Evolutionary conservation across 2,113 vertebrate species (phyloP).

Genomic region (Aythya baeri): DNA sequence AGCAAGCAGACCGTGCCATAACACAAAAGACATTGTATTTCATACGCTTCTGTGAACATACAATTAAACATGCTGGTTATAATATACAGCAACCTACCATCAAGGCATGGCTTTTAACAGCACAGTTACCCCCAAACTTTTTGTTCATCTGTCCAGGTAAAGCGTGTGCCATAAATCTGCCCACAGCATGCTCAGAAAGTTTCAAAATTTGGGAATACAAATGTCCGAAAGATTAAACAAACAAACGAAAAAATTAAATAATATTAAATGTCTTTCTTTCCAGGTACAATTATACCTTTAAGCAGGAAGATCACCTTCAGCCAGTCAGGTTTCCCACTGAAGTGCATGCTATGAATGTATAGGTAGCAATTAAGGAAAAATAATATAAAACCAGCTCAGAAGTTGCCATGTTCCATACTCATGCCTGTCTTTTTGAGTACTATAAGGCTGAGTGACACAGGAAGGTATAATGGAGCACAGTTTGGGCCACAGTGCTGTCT

Average conservation of each 20-base stretch:
- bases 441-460: not conserved
- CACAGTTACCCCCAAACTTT: not conserved
- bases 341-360: too few species aligned
- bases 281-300: not conserved
- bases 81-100: not conserved
- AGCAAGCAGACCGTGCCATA: not conserved
- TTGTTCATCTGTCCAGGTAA: not conserved
- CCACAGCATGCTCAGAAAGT: not conserved
- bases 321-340: not conserved
- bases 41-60: not conserved
- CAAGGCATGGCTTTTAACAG: not conserved
- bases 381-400: not conserved
- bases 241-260: too few species aligned
- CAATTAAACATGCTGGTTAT: not conserved
- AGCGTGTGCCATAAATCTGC: not conserved
- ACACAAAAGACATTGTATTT: not conserved
- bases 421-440: too few species aligned
- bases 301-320: not conserved
- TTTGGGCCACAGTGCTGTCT: not conserved
- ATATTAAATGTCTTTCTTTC: not conserved
- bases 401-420: not conserved
- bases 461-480: not conserved
- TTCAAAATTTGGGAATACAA: not conserved
- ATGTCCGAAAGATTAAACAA: not conserved
- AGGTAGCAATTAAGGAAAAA: not conserved